These are phyloP conservation scores for Eulemur rufifrons DNA, from an alignment of 2,113 vertebrate genomes.

Conservation along the genomic window DNA sequence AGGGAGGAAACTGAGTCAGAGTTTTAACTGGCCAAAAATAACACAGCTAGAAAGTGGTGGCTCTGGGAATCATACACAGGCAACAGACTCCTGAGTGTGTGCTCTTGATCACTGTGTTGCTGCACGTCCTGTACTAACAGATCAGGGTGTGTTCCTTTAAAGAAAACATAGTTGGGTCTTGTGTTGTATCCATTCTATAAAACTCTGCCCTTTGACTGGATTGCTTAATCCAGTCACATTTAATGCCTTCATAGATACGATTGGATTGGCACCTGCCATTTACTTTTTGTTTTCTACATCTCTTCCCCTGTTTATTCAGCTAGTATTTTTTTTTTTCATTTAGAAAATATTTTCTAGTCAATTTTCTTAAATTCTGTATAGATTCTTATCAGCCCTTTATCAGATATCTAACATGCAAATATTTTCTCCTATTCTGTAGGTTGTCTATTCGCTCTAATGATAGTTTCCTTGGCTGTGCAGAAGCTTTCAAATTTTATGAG, in stretches of 20 bases:
- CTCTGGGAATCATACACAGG: background rate
- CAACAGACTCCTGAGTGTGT: background rate
- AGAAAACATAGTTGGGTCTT: background rate
- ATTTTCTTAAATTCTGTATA: too few species aligned
- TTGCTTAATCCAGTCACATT: background rate
- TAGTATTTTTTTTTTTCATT: background rate
- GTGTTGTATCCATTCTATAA: background rate
- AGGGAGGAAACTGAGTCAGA: background rate
- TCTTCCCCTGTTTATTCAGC: background rate
- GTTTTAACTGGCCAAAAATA: background rate
- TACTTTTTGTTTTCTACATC: background rate
- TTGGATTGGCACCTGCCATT: background rate
- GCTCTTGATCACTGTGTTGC: background rate
- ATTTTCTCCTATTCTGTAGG: too few species aligned
- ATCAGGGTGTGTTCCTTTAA: background rate
- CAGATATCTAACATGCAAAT: too few species aligned
- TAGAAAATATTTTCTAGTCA: background rate
- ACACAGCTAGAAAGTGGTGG: background rate
- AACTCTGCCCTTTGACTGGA: background rate
- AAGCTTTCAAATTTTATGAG: too few species aligned
- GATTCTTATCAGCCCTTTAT: too few species aligned
- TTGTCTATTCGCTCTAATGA: too few species aligned
- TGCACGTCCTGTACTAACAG: background rate
- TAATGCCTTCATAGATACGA: background rate
- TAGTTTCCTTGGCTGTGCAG: too few species aligned